A percentile compares a stretch with the other conserved stretches of the same genome.
Conservation (phyloP, 2,888 invertebrate genomes). For the Carabus problematicus region DNA sequence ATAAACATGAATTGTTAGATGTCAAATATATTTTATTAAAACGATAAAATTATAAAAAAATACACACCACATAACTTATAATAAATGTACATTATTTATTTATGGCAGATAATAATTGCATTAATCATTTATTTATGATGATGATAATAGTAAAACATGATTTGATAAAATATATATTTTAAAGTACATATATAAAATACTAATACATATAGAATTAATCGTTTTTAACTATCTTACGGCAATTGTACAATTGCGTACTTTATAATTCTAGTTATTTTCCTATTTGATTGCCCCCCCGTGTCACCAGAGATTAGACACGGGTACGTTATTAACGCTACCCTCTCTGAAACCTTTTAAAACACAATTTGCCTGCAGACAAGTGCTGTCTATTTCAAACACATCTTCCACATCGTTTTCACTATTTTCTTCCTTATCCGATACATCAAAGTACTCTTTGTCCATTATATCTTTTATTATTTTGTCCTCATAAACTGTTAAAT, state of each 20-base stretch:
- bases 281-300: not conserved
- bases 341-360: slow-evolving; percentile 68
- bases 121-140: slow-evolving; percentile 8
- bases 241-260: too few species aligned
- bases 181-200: not conserved
- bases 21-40: too few species aligned
- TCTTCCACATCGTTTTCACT: slow-evolving; percentile 32
- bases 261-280: not conserved
- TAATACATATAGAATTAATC: too few species aligned
- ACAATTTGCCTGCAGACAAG: slow-evolving; percentile 65
- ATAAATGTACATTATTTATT: too few species aligned
- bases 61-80: too few species aligned
- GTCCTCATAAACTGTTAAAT: slow-evolving; percentile 52
- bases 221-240: too few species aligned
- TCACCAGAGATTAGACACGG: slow-evolving; percentile 64
- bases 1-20: too few species aligned
- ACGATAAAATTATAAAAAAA: too few species aligned
- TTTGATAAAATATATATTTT: not conserved
- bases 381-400: slow-evolving; percentile 43
- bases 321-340: slow-evolving; percentile 63
- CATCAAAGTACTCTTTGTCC: slow-evolving; percentile 18
- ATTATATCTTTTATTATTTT: slow-evolving; percentile 37
- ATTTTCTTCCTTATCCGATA: slow-evolving; percentile 12
- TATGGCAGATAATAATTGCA: not conserved
- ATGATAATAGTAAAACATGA: not conserved